A percentile compares a stretch with the other conserved stretches of the same genome.
phyloP scores from a whole-genome alignment of 2,797 vertebrate species.

The Podarcis lilfordi region DNA sequence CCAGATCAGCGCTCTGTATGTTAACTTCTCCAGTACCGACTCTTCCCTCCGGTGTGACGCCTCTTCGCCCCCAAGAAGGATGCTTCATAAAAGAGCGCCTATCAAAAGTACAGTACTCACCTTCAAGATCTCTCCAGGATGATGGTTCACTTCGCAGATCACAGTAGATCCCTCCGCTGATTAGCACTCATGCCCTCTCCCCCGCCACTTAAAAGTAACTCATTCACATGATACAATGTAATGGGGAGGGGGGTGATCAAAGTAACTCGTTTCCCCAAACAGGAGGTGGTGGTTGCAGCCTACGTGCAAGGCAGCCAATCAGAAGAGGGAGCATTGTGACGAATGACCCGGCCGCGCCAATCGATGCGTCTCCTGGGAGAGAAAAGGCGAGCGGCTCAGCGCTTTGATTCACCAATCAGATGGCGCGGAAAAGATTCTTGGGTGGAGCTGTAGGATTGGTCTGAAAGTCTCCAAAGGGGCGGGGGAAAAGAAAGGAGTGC shows the following conservation, averaged over 20 bases:
- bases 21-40: no score
- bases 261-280: slow-evolving; percentile 67
- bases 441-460: slow-evolving; percentile 32
- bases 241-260: slow-evolving; percentile 14
- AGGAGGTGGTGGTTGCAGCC: background rate
- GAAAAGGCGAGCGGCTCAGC: background rate
- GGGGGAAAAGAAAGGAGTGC: background rate
- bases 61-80: no score
- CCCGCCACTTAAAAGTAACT: background rate
- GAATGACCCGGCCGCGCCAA: background rate
- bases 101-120: background rate
- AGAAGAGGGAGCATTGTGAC: slow-evolving; percentile 11
- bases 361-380: background rate
- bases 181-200: background rate
- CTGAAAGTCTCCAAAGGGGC: fast-evolving
- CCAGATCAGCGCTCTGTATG: no score
- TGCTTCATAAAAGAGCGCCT: no score
- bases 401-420: slow-evolving; percentile 50
- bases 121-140: background rate
- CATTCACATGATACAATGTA: slow-evolving; percentile 36
- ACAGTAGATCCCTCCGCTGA: background rate
- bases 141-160: background rate
- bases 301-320: background rate
- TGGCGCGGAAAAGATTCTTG: background rate
- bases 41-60: no score